Base-by-base conservation (phyloP, 2,113 vertebrate species). In the Lepisosteus oculatus region DNA sequence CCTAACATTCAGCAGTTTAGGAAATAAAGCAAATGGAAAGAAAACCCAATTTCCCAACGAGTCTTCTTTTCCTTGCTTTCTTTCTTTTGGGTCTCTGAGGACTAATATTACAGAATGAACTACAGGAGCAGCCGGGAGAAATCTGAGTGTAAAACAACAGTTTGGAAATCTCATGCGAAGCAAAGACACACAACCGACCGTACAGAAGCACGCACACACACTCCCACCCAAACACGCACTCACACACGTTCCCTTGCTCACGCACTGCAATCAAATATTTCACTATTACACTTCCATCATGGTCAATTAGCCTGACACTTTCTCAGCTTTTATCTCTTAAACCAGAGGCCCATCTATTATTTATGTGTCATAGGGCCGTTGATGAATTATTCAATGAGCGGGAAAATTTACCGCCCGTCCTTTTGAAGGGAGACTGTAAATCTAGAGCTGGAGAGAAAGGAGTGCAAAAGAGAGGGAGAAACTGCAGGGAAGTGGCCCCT, bases 261-360 rank as follows among this genome's bases (percentile, higher is more conserved):
- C 76, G 81, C 84, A 82, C 76, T 51, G 84, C 76, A 80, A 81
- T 80, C 14, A 74, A 88, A 88, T 89, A 90, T 88, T 90, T 89
- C 85, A 87, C 86, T 78, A 88, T 91, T 87, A 89, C 79, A 68
- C 74, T 70, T 76, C 82, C 84, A 89, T 88, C 88, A 91, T 84
- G 87, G 84, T 87, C 90, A 92, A 90, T 92, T 92, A 91, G 87
- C 81, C 79, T 74, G 69, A 74, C 85, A 85, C 84, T 86, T 86
- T 84, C 82, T 82, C 81, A 85, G 86, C 88, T 91, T 91, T 91
- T 91, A 91, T 91, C 87, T 89, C 86, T 85, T 88, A 88, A 91
- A 91, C 80, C 87, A 87, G 85, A 84, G 84, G 88, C 84, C 82
- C 89, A 90, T 92, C 84, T 85, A 84, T 87, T 84, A 86, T 89